Conservation (phyloP, 2,797 vertebrate genomes). For the Toxotes lorentzi region DNA sequence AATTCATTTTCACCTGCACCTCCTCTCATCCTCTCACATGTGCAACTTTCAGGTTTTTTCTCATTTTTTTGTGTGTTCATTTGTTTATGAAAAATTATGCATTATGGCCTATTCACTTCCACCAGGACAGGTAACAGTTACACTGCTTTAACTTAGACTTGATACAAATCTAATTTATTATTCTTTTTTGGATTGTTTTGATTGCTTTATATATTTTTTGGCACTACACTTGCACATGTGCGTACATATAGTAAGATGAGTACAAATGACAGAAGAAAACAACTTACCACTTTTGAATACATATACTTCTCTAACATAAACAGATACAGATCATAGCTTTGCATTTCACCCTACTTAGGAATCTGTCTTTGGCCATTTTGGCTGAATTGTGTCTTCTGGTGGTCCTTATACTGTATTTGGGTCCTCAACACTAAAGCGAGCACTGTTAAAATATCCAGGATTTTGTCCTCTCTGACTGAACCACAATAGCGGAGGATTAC, state of each 20-base stretch:
- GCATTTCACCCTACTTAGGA: background rate
- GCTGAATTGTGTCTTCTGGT: background rate
- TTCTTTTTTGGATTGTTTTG: background rate
- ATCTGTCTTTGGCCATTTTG: constrained; percentile 21
- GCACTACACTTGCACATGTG: background rate
- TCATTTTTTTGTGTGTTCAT: background rate
- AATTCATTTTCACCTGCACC: no score
- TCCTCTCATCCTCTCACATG: background rate
- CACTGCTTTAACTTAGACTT: background rate
- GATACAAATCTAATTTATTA: no score
- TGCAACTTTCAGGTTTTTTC: background rate
- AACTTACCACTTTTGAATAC: background rate
- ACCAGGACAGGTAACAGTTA: background rate
- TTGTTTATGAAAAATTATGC: background rate
- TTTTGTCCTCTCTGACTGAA: constrained; percentile 27
- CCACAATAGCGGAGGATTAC: constrained; percentile 15
- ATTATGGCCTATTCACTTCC: background rate
- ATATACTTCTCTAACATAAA: background rate
- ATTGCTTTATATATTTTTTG: background rate
- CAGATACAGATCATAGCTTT: background rate
- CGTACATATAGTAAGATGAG: background rate
- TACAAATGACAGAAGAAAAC: background rate
- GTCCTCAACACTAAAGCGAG: background rate
- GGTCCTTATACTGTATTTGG: background rate
- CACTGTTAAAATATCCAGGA: constrained; percentile 38